Evolutionary conservation across 2,888 invertebrate species (phyloP).

Genomic region (Allolobophora icterica): DNA sequence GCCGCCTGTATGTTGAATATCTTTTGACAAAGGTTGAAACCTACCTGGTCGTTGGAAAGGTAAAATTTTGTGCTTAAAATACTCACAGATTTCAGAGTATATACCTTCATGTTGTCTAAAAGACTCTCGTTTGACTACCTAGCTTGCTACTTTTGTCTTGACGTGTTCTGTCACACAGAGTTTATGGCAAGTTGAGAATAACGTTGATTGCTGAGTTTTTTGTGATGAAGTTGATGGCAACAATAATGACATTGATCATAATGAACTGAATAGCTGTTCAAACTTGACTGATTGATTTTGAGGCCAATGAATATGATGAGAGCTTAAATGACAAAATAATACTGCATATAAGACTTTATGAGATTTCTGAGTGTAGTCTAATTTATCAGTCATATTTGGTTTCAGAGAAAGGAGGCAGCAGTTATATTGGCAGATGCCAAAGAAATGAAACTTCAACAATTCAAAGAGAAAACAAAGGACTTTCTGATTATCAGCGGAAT

Average conservation of each 20-base stretch:
- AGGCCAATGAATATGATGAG: background rate
- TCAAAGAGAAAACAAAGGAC: conserved; percentile 19
- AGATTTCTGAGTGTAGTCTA: background rate
- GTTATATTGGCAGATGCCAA: background rate
- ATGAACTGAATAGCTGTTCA: background rate
- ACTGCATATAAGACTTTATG: background rate
- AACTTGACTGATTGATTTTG: background rate
- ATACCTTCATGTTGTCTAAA: background rate
- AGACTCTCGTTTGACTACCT: background rate
- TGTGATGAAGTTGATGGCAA: background rate
- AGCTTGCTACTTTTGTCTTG: background rate
- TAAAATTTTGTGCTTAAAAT: background rate
- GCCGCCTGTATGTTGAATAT: background rate
- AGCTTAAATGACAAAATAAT: background rate
- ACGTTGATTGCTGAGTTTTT: background rate
- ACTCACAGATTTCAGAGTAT: background rate
- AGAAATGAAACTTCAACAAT: background rate
- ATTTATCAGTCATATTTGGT: background rate
- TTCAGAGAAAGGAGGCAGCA: background rate
- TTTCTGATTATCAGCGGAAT: background rate
- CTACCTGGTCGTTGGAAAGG: background rate
- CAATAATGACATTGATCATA: background rate
- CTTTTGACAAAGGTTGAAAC: conserved; percentile 21
- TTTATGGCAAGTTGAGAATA: background rate
- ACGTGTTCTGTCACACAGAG: background rate